Percentiles rank a stretch among this genome's conserved stretches.
Evolutionary conservation across 1,140 invertebrate genomes (phyloP).

Genomic region (Delia radicum): DNA sequence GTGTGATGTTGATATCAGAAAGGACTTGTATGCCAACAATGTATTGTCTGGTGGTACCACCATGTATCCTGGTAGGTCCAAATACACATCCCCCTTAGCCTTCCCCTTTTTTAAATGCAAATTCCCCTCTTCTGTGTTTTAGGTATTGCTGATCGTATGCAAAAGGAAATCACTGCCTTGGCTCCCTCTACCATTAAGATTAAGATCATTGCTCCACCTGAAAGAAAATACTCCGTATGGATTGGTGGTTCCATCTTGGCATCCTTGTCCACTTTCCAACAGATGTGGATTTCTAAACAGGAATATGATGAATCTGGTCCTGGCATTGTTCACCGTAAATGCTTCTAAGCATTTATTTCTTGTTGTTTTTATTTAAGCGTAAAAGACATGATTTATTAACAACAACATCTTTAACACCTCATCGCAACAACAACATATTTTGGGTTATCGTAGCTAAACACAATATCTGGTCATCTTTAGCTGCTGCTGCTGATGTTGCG

Average conservation of each 20-base stretch:
- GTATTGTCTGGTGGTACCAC: slow-evolving; percentile 88
- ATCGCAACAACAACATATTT: not conserved
- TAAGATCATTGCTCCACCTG: slow-evolving; percentile 92
- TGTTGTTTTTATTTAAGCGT: slow-evolving; percentile 8
- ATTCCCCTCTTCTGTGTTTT: not conserved
- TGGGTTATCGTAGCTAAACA: not conserved
- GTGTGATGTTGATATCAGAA: slow-evolving; percentile 88
- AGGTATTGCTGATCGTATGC: slow-evolving; percentile 85
- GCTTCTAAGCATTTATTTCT: slow-evolving; percentile 63
- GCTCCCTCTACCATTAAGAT: slow-evolving; percentile 91
- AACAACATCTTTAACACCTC: not conserved
- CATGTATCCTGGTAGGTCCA: slow-evolving; percentile 80
- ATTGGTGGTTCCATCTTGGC: slow-evolving; percentile 78
- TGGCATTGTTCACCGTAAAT: slow-evolving; percentile 70
- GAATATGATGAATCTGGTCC: slow-evolving; percentile 77
- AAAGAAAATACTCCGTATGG: slow-evolving; percentile 90
- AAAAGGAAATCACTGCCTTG: slow-evolving; percentile 85
- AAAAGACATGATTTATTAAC: slow-evolving; percentile 6
- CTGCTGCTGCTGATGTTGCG: not conserved
- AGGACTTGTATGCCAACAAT: slow-evolving; percentile 91
- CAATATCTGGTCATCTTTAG: not conserved
- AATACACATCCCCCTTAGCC: not conserved
- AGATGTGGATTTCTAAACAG: slow-evolving; percentile 80
- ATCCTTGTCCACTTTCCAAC: slow-evolving; percentile 79
- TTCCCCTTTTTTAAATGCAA: not conserved